Evolutionary conservation across 64 coral and sea anemone genomes (phyloP).

Genomic region (Trachythela sp.): DNA sequence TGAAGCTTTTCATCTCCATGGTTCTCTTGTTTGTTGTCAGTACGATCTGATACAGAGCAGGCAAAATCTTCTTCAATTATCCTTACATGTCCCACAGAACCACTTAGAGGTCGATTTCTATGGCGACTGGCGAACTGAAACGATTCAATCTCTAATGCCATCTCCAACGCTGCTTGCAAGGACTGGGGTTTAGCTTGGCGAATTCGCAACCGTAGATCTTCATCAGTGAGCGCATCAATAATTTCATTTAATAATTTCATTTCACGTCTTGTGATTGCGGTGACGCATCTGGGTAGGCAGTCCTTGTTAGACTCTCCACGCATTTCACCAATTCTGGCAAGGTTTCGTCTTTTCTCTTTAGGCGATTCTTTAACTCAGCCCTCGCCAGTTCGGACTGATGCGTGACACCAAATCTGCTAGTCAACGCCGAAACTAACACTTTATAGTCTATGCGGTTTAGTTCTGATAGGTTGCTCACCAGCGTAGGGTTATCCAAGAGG

Average conservation of each 20-base stretch:
- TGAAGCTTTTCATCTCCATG: neutral
- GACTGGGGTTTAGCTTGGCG: neutral
- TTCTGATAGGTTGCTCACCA: neutral
- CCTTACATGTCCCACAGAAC: neutral
- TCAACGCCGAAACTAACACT: neutral
- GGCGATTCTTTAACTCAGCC: neutral
- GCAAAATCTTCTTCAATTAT: neutral
- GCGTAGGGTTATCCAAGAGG: neutral
- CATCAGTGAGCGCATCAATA: neutral
- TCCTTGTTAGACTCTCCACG: neutral
- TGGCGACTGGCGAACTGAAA: neutral
- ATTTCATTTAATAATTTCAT: neutral
- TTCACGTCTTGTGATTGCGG: neutral
- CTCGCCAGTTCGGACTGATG: constrained; percentile 9
- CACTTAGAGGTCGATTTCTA: neutral
- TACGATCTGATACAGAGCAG: neutral
- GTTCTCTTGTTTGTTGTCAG: neutral
- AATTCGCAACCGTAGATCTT: neutral
- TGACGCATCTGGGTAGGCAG: neutral
- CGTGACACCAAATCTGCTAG: neutral
- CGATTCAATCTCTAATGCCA: neutral
- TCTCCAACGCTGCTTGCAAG: neutral
- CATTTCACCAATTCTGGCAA: neutral
- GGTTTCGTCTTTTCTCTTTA: neutral
- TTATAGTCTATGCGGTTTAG: neutral